Percentiles rank a stretch among this genome's conserved stretches.
These are phyloP conservation scores for Pissodes strobi DNA, from an alignment of 1,140 invertebrate species.

Conservation along the genomic window DNA sequence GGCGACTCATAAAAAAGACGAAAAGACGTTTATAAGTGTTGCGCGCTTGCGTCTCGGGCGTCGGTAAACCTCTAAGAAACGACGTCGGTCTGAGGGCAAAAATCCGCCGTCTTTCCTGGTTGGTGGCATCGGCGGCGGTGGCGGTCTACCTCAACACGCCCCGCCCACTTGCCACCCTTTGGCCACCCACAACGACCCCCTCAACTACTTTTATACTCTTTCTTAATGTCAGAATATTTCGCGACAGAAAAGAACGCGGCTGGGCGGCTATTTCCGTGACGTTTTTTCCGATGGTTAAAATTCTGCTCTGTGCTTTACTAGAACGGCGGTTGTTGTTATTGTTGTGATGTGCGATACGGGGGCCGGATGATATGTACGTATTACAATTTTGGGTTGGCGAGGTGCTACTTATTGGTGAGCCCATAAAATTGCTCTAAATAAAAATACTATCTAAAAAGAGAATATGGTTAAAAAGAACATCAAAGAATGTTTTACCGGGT, in stretches of 20 bases:
- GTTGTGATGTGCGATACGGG: not conserved
- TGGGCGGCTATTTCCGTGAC: slow-evolving; percentile 17
- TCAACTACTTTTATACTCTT: slow-evolving; percentile 55
- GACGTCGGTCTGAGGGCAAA: slow-evolving; percentile 57
- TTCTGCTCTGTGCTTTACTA: not conserved
- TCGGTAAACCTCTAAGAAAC: slow-evolving; percentile 58
- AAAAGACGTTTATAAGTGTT: slow-evolving; percentile 55
- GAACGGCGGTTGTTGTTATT: not conserved
- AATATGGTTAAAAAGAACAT: no score
- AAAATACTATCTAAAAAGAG: no score
- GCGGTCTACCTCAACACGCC: slow-evolving; percentile 58
- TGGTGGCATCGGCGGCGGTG: slow-evolving; percentile 55
- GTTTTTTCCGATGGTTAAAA: slow-evolving; percentile 17
- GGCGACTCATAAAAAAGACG: slow-evolving; percentile 45
- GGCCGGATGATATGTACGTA: not conserved
- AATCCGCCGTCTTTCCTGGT: slow-evolving; percentile 59
- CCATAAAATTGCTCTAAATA: no score
- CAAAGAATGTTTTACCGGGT: no score
- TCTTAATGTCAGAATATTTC: slow-evolving; percentile 56
- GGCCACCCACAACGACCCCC: slow-evolving; percentile 46
- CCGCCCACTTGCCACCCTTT: slow-evolving; percentile 50
- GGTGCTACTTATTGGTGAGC: no score
- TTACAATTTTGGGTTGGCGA: no score
- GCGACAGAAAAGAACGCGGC: slow-evolving; percentile 54
- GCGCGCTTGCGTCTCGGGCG: slow-evolving; percentile 53